Evolutionary conservation across 2,797 vertebrate genomes (phyloP), one percentile per base, ranked within the genome.

Genomic region (Megalops cyprinoides): DNA sequence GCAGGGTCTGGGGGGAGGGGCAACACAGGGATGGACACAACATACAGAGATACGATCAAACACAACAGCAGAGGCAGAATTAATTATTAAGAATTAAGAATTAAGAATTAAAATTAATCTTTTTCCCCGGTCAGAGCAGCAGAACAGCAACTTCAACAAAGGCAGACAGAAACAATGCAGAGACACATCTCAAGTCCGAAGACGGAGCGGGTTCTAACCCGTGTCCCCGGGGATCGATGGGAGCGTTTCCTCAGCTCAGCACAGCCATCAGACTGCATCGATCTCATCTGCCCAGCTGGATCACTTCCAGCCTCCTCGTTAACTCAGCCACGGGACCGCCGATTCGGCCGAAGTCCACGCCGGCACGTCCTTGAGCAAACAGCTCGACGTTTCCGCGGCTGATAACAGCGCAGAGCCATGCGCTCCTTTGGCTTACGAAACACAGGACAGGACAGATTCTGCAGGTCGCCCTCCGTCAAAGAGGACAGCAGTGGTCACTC

Each of bases 181-280:
- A 12, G 5, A 4, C 37, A 39, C 31, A 4, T 34, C 37, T 25
- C 14, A n/a, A 1, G 34, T 25, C 20, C 25, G 37, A 12, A 77
- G 9, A 25, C 34, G 23, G 53, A 15, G 9, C 76, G 3, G 25
- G 46, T 31, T 62, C n/a, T 28, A 53, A 18, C 4, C 34, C 42
- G 34, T 9, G 65, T 10, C 65, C 46, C 7, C 15, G 42, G 74
- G 7, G 48, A 60, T 84, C 67, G 76, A 77, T 78, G 74, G 25
- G 4, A 1, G 3, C 15, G 23, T 71, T 86, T 80, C 82, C 79
- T 78, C 44, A 31, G 0, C 28, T 75, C 20, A 78, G 65, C 55
- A 80, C 78, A 73, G 53, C 3, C 0, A 60, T 75, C 37, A 81
- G 58, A 15, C 23, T 15, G 73, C 34, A 46, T 65, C 42, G 37